These are phyloP conservation scores for Takifugu rubripes DNA, from an alignment of 2,797 vertebrate genomes.

Conservation along the genomic window DNA sequence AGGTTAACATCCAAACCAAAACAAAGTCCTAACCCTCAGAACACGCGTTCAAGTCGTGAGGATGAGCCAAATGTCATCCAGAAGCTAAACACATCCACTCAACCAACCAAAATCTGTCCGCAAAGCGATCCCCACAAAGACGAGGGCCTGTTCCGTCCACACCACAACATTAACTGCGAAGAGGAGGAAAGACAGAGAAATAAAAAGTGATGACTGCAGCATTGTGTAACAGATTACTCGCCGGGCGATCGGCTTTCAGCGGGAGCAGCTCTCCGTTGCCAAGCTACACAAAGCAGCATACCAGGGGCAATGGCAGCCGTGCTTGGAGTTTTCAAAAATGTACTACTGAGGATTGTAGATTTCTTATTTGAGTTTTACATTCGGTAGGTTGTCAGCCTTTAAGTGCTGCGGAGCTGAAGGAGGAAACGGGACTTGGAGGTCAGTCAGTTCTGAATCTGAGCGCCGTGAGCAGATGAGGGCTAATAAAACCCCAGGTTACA, in stretches of 20 bases:
- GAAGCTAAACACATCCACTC: too few species aligned
- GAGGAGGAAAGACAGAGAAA: constrained; percentile 31
- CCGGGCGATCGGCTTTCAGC: constrained; percentile 69
- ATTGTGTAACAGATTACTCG: constrained; percentile 71
- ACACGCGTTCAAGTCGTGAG: too few species aligned
- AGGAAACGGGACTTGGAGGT: constrained; percentile 46
- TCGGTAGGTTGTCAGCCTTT: constrained; percentile 56
- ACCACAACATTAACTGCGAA: constrained; percentile 8
- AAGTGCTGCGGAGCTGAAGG: constrained; percentile 40
- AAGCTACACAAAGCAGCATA: constrained; percentile 67
- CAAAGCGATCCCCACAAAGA: too few species aligned
- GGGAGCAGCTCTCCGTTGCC: constrained; percentile 56
- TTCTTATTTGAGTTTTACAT: constrained; percentile 57
- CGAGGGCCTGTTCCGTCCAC: too few species aligned
- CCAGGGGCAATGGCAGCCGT: constrained; percentile 48
- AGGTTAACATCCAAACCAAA: too few species aligned
- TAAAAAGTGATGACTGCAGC: constrained; percentile 56
- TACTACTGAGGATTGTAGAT: constrained; percentile 57
- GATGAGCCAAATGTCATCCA: too few species aligned
- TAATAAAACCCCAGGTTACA: constrained; percentile 50
- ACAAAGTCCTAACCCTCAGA: too few species aligned
- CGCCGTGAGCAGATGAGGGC: constrained; percentile 32
- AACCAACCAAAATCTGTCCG: neutral
- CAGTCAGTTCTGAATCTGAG: constrained; percentile 44
- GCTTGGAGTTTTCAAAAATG: constrained; percentile 62